Evolutionary conservation across 2,888 invertebrate species (phyloP), one percentile per base, ranked within the genome.

Genomic region (Monopis laevigella): DNA sequence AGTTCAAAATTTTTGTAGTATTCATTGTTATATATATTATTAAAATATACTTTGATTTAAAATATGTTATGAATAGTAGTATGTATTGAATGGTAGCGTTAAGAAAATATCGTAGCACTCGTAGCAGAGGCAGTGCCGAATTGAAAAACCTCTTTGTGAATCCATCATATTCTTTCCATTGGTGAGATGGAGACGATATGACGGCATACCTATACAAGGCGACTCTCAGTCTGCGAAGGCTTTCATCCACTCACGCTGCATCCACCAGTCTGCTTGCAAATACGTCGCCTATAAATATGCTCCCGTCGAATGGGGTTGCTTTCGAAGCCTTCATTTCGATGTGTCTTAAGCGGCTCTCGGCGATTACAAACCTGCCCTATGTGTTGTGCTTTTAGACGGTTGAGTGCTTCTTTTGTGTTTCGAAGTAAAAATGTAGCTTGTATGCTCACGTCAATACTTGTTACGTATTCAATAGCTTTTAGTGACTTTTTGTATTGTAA

Each of bases 321-420:
- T 36, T 36, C 36, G 36, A 36, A 21, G 36, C 21, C 36, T 36
- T 65, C 64, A 62, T 62, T 68, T 56, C 62, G 57, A 68, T 65
- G 69, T 70, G 59, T 65, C 69, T 65, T 62, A 59, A 77, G 74
- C 67, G 63, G 69, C 65, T 74, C 75, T 78, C 77, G 21, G 36
- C 36, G 75, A 78, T 78, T 75, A 74, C 68, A 67, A 72, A 64
- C 68, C 65, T 66, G 21, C 36, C 56, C 60, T 30, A 26, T 56
- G 62, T 70, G 63, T 65, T 72, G 68, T 63, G 62, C 62, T 68
- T 75, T 74, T 71, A 70, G 70, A 60, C 51, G 58, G 56, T 68
- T 72, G 69, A 78, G 74, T 72, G 74, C 61, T 57, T 55, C 73
- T 59, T 69, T 80, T 80, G 77, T 80, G 77, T 64, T 59, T 48